Evolutionary conservation across 2,113 vertebrate genomes (phyloP), one percentile per base, ranked within the genome.

Genomic region (Eulemur macaco): DNA sequence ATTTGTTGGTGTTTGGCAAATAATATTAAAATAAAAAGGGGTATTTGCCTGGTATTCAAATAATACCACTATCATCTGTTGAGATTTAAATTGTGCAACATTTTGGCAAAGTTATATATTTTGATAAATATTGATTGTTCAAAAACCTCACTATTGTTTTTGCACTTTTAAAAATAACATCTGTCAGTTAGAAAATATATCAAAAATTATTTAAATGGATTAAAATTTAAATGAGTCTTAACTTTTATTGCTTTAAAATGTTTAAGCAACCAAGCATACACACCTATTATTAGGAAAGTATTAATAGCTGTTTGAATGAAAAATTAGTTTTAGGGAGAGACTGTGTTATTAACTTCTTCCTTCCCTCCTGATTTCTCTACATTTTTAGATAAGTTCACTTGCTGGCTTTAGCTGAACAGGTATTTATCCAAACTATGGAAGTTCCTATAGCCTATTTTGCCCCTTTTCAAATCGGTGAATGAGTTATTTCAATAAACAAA

Each of bases 301-400:
- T 54, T 54, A 54, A 54, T 54, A 63, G 23, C n/a, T 86, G 1
- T 97, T 98, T 93, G 25, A 45, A 29, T 93, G 21, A 11, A 37
- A 97, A 96, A 76, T 64, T 90, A 89, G 50, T 58, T 95, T 88
- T 88, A 18, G 20, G 52, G 34, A 74, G 66, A 96, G 5, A 93
- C 8, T 77, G 4, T 52, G 45, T 64, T 69, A 1, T 71, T 84
- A 87, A 69, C 11, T 10, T 10, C 29, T 31, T 96, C 37, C 6
- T 96, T 47, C 5, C 5, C 0, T 84, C 15, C 6, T 91, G 3
- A 77, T 66, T 54, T 91, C 12, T 89, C 34, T 82, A n/a, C 50
- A 95, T 96, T 71, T 74, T 82, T 91, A 58, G 86, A 52, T 17
- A 81, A 87, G 10, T 82, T 93, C 56, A 92, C 0, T 0, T 80